Evolutionary conservation across 2,113 vertebrate genomes (phyloP), one percentile per base, ranked within the genome.

Genomic region (Oenanthe oenanthe): DNA sequence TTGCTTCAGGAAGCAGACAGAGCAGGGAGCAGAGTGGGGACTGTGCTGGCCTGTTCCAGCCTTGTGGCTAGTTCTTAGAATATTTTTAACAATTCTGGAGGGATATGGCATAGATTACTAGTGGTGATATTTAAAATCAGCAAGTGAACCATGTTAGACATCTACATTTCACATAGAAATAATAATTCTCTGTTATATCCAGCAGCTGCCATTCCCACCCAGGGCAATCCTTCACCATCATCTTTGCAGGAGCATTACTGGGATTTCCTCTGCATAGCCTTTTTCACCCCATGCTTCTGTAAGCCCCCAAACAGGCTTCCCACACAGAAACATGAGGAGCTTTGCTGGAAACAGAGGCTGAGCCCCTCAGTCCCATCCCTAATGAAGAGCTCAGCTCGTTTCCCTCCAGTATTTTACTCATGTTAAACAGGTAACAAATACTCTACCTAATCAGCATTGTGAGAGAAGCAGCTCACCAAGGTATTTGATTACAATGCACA

Each of bases 141-240:
- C 19, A 45, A 36, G 45, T 8, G 60, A 72, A 45, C 32, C 19
- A 12, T 1, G 14, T 38, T 42, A 60, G 34, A 68, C 58, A 63
- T 12, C 25, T 2, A 4, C 3, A 12, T 57, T 36, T 75, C 17
- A 51, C 32, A 22, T 0, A 2, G 9, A 54, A 93, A 43, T 25
- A 57, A 22, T 24, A 50, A 63, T n/a, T 67, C 32, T 26, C 9
- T 14, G 7, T 13, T 42, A 6, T 6, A 54, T 15, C n/a, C 42
- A 67, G 57, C 31, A 57, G 75, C 57, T 91, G 56, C 70, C 24
- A 8, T n/a, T 88, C 50, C 54, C 38, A n/a, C 17, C 38, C 14
- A 8, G 57, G 45, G 28, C 47, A 26, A 40, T 7, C 34, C 53
- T 45, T 54, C 25, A 26, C 84, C n/a, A 45, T 13, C n/a, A n/a